phyloP scores from a whole-genome alignment of 2,888 invertebrate species.

The Phragmatobia fuliginosa region DNA sequence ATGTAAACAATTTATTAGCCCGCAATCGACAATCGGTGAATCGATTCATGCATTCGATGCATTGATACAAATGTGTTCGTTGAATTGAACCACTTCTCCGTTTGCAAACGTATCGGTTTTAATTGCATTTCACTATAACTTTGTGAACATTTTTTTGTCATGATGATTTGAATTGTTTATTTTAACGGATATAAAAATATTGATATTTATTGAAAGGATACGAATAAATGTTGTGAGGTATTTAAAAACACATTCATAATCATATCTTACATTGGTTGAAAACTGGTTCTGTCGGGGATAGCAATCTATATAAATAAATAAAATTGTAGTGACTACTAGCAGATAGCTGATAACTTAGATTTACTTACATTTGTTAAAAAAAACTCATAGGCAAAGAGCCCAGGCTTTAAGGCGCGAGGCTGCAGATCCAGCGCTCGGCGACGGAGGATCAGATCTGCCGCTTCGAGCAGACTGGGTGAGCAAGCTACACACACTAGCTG shows the following conservation, averaged over 20 bases:
- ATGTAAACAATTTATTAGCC: conserved; percentile 81
- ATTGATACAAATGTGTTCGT: conserved; percentile 64
- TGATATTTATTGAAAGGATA: background rate
- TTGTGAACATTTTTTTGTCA: conserved; percentile 48
- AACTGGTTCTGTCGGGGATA: background rate
- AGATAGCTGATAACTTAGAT: too few relatives aligned
- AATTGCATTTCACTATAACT: conserved; percentile 56
- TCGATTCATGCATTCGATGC: conserved; percentile 74
- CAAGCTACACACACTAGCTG: too few relatives aligned
- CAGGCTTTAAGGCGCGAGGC: too few relatives aligned
- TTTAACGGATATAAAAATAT: background rate
- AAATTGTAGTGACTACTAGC: too few relatives aligned
- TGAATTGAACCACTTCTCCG: conserved; percentile 66
- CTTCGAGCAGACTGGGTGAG: too few relatives aligned
- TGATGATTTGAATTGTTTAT: conserved; percentile 11
- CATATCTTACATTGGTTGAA: too few relatives aligned
- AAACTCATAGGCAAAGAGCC: too few relatives aligned
- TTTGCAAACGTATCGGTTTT: conserved; percentile 67
- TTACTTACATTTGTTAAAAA: too few relatives aligned
- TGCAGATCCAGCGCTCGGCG: too few relatives aligned
- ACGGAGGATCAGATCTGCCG: too few relatives aligned
- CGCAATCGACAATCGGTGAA: conserved; percentile 80
- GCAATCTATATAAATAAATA: too few relatives aligned
- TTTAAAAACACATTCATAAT: too few relatives aligned
- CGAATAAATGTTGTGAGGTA: background rate